These are phyloP conservation scores for Calameuta idolon DNA, from an alignment of 2,888 invertebrate species.

Conservation along the genomic window DNA sequence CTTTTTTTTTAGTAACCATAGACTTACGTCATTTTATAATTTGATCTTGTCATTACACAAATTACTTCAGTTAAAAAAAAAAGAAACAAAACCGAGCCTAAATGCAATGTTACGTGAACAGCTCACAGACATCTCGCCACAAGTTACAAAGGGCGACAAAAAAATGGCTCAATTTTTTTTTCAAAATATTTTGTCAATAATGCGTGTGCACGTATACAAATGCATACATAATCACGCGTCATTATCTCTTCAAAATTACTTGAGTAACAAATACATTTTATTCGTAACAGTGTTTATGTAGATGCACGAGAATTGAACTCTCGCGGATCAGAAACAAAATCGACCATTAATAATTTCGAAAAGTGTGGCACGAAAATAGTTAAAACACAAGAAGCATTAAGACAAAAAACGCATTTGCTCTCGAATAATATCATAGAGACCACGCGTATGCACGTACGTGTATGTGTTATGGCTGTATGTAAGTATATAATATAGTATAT, in stretches of 20 bases:
- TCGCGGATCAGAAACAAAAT: neutral
- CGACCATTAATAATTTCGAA: neutral
- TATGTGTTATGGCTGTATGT: neutral
- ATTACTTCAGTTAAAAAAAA: neutral
- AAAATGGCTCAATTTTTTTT: neutral
- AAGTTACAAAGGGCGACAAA: neutral
- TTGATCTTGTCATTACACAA: neutral
- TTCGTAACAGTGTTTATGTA: neutral
- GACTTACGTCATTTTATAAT: too few species aligned
- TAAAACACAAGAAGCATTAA: neutral
- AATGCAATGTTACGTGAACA: neutral
- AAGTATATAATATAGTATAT: neutral
- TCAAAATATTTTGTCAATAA: neutral
- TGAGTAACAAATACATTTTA: neutral
- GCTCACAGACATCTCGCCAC: neutral
- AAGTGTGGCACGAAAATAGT: neutral
- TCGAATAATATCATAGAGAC: neutral
- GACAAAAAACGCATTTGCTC: neutral
- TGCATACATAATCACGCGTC: neutral
- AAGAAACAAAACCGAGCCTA: neutral
- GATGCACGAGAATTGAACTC: neutral
- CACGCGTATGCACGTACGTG: too few species aligned
- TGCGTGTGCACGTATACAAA: neutral
- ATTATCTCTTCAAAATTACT: neutral
- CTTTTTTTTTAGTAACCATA: too few species aligned